Percentiles rank a stretch among this genome's conserved stretches.
Evolutionary conservation across 2,888 invertebrate species (phyloP).

Genomic region (Hoplodrina blanda): DNA sequence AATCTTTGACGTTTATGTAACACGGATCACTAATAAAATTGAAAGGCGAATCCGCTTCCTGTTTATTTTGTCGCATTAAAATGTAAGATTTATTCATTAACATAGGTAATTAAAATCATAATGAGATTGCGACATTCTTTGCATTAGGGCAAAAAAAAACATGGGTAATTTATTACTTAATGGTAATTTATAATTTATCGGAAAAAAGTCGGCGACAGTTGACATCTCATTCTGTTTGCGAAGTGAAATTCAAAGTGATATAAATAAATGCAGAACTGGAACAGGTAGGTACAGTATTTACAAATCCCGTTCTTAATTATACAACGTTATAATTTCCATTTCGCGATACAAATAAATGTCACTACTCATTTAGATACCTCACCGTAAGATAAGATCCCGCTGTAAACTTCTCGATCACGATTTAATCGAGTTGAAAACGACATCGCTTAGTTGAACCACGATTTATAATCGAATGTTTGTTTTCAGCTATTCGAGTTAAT

Average conservation of each 20-base stretch:
- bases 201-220: conserved; percentile 2
- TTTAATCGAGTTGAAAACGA: conserved; percentile 60
- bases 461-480: conserved; percentile 62
- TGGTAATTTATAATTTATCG: conserved; percentile 50
- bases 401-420: conserved; percentile 53
- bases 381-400: conserved; percentile 57
- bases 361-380: conserved; percentile 54
- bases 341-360: conserved; percentile 52
- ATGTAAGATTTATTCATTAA: conserved; percentile 43
- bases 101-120: conserved; percentile 37
- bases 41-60: conserved; percentile 62
- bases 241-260: conserved; percentile 49
- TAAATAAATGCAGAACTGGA: conserved; percentile 31
- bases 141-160: conserved; percentile 23
- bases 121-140: conserved; percentile 38
- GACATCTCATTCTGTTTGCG: conserved; percentile 7
- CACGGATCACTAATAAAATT: conserved; percentile 45
- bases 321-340: conserved; percentile 42
- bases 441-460: conserved; percentile 49
- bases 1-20: conserved; percentile 37
- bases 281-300: conserved; percentile 12
- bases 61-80: conserved; percentile 48
- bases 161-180: conserved; percentile 40
- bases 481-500: conserved; percentile 51
- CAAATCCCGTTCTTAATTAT: conserved; percentile 25